phyloP scores from a whole-genome alignment of 2,797 vertebrate species.

The Ptychadena robeensis region DNA sequence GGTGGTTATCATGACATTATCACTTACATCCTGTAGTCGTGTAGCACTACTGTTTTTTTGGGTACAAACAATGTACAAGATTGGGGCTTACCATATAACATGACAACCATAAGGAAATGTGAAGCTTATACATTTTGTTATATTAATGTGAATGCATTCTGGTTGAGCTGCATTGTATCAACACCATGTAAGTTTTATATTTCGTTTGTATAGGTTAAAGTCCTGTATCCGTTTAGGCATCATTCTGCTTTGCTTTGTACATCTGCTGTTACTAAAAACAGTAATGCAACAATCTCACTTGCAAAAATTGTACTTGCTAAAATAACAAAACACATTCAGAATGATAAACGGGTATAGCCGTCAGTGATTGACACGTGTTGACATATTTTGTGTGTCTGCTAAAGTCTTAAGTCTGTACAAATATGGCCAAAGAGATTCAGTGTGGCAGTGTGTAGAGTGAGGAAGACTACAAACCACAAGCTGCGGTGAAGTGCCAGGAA shows the following conservation, averaged over 20 bases:
- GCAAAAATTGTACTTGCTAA: background rate
- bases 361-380: background rate
- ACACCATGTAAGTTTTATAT: no score
- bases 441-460: slow-evolving; percentile 2
- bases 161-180: no score
- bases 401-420: background rate
- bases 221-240: no score
- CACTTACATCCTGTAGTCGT: no score
- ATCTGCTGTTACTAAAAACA: background rate
- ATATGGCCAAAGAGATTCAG: slow-evolving; percentile 7
- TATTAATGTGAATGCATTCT: no score
- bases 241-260: background rate
- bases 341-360: background rate
- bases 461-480: slow-evolving; percentile 17
- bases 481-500: slow-evolving; percentile 19
- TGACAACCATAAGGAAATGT: no score
- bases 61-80: no score
- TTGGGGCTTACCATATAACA: no score
- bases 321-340: background rate
- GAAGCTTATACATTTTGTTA: no score
- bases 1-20: no score
- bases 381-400: background rate
- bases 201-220: no score
- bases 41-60: no score
- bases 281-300: background rate